These are phyloP conservation scores for Chrysina gloriosa DNA, from an alignment of 2,888 invertebrate genomes.

Conservation along the genomic window DNA sequence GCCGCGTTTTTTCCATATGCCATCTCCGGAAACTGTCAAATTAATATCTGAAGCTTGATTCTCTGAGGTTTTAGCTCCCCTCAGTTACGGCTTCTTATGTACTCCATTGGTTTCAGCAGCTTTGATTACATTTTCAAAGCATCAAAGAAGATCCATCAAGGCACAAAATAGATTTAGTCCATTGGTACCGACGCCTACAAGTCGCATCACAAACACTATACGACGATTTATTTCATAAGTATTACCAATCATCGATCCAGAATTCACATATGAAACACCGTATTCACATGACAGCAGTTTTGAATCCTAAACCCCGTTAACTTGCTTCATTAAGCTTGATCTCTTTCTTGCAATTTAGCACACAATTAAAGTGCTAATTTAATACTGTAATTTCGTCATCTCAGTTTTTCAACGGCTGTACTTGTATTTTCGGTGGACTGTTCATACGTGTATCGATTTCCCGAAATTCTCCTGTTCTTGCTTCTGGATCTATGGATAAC, in stretches of 20 bases:
- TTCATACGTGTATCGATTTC: background rate
- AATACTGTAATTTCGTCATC: background rate
- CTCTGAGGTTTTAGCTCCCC: constrained; percentile 29
- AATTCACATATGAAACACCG: background rate
- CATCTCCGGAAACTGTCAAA: constrained; percentile 39
- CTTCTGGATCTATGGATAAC: too few species aligned
- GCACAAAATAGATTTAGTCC: constrained; percentile 53
- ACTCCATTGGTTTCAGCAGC: constrained; percentile 44
- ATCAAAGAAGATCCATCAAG: constrained; percentile 50
- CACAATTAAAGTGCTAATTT: constrained; percentile 40
- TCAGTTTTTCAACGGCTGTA: background rate
- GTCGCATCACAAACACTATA: constrained; percentile 11
- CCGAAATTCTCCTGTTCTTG: background rate
- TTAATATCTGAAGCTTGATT: constrained; percentile 8
- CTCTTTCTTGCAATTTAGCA: constrained; percentile 40
- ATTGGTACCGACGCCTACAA: constrained; percentile 52
- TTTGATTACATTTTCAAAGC: constrained; percentile 43
- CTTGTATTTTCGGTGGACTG: background rate
- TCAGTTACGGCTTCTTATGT: constrained; percentile 45
- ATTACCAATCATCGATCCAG: background rate
- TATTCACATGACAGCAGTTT: background rate
- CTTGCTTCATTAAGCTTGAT: background rate
- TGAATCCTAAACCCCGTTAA: background rate
- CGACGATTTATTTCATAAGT: background rate
- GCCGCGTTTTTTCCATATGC: constrained; percentile 42